phyloP scores from a whole-genome alignment of 1,140 invertebrate species.

The Ctenoplectra terminalis region DNA sequence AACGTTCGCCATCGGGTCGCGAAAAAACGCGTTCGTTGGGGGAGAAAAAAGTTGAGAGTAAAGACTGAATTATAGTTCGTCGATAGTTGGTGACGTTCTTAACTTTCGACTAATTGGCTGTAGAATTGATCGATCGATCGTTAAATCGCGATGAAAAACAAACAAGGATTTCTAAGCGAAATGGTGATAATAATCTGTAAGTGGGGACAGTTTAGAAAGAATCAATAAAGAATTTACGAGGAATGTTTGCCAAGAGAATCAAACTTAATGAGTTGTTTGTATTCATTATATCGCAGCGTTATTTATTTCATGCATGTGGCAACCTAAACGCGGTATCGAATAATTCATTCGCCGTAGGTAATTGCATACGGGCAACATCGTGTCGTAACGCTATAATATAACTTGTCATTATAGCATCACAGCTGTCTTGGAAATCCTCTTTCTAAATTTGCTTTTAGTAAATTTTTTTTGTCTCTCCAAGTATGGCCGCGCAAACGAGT shows the following conservation, averaged over 20 bases:
- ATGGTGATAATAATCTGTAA: not conserved
- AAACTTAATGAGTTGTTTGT: slow-evolving; percentile 21
- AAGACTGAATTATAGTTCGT: not conserved
- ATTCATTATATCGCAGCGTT: not conserved
- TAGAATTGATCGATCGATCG: not conserved
- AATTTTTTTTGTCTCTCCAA: too few species aligned
- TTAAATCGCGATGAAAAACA: not conserved
- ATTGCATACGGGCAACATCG: not conserved
- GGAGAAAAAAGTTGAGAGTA: too few species aligned
- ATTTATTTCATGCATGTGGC: slow-evolving; percentile 3
- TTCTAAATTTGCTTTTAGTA: too few species aligned
- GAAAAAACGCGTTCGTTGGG: not conserved
- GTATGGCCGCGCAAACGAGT: too few species aligned
- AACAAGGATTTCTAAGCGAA: not conserved
- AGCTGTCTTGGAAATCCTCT: not conserved
- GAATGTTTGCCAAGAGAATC: not conserved
- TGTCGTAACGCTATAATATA: not conserved
- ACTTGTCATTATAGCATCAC: not conserved
- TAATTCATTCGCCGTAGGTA: not conserved
- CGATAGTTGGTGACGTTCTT: too few species aligned
- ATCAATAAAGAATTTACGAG: not conserved
- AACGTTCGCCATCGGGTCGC: not conserved
- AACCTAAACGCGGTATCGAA: not conserved
- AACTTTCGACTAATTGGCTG: not conserved
- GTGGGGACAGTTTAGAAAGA: not conserved